Evolutionary conservation across 2,888 invertebrate species (phyloP).

Genomic region (Erebia epiphron): DNA sequence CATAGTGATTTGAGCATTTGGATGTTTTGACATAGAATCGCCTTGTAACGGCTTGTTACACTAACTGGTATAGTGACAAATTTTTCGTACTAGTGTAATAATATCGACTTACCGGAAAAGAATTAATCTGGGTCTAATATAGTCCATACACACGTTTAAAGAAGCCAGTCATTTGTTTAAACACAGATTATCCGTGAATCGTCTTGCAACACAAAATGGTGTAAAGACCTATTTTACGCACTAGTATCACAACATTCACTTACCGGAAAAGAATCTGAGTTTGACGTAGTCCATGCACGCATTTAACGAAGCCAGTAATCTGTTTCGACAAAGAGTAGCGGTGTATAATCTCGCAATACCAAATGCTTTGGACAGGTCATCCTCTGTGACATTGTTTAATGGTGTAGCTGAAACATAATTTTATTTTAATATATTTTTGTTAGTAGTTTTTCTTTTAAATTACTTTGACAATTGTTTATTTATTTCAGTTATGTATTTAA

Average conservation of each 20-base stretch:
- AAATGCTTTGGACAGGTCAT: slow-evolving; percentile 51
- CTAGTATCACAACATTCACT: slow-evolving; percentile 34
- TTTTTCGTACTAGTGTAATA: too few species aligned
- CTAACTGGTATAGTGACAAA: too few species aligned
- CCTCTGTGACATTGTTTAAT: slow-evolving; percentile 51
- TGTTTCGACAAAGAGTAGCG: slow-evolving; percentile 56
- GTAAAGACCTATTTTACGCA: too few species aligned
- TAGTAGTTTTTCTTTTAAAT: too few species aligned
- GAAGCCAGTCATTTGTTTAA: neutral
- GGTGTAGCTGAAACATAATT: slow-evolving; percentile 49
- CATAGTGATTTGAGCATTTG: too few species aligned
- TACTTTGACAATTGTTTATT: too few species aligned
- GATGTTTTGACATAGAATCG: too few species aligned
- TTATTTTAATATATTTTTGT: too few species aligned
- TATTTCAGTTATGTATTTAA: too few species aligned
- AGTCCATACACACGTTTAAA: neutral
- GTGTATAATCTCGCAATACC: slow-evolving; percentile 61
- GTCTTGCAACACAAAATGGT: neutral
- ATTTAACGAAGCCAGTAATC: slow-evolving; percentile 52
- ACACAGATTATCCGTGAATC: neutral
- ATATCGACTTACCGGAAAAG: neutral
- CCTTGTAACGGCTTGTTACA: too few species aligned
- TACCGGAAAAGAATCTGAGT: slow-evolving; percentile 59
- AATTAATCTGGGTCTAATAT: neutral
- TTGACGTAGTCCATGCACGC: slow-evolving; percentile 55